Evolutionary conservation across 2,888 invertebrate genomes (phyloP).

Genomic region (Colostygia pectinataria): DNA sequence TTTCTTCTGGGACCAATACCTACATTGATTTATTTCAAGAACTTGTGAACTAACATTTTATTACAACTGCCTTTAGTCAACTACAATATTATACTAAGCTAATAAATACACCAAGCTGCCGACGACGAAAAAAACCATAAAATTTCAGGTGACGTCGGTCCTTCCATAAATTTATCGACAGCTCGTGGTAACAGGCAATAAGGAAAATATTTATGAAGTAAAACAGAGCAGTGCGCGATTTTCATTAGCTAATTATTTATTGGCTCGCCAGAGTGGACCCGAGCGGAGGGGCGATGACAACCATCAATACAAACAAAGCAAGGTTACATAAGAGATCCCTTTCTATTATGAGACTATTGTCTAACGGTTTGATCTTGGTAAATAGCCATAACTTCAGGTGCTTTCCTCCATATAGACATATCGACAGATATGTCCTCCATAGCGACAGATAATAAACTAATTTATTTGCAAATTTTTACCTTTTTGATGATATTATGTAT

Average conservation of each 20-base stretch:
- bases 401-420: too few relatives aligned
- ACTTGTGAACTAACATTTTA: not conserved
- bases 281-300: conserved; percentile 22
- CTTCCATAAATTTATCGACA: conserved; percentile 81
- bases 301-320: conserved; percentile 16
- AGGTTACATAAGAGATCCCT: conserved; percentile 7
- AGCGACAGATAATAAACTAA: too few relatives aligned
- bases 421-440: too few relatives aligned
- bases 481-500: too few relatives aligned
- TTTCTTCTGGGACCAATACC: not conserved
- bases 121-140: conserved; percentile 71
- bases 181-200: conserved; percentile 80
- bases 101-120: conserved; percentile 64
- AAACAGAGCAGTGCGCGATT: conserved; percentile 63
- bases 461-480: too few relatives aligned
- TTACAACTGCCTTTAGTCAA: not conserved
- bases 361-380: too few relatives aligned
- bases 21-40: not conserved
- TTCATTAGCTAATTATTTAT: conserved; percentile 80
- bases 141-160: conserved; percentile 78
- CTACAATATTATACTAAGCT: conserved; percentile 25
- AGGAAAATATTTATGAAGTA: conserved; percentile 79
- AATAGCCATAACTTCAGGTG: too few relatives aligned
- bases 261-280: conserved; percentile 37
- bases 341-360: too few relatives aligned